Conservation (phyloP, 2,888 invertebrate species). For the Acronicta alni region DNA sequence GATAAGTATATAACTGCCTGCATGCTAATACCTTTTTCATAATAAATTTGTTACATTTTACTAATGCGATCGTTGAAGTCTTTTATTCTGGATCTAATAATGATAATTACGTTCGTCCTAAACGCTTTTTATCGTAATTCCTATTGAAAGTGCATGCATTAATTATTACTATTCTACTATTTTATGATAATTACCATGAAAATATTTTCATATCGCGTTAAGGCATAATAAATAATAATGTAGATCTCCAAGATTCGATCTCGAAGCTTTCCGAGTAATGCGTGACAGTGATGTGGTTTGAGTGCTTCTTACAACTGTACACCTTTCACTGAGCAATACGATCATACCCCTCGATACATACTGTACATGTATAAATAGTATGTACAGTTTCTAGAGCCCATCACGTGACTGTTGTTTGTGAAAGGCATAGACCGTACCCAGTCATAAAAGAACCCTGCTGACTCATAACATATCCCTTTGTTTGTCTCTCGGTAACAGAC, state of each 20-base stretch:
- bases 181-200: background rate
- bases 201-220: background rate
- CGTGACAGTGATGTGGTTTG: slow-evolving; percentile 12
- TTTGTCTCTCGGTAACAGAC: slow-evolving; percentile 24
- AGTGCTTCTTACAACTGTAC: slow-evolving; percentile 28
- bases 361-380: slow-evolving; percentile 10
- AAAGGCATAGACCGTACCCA: slow-evolving; percentile 64
- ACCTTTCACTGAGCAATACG: slow-evolving; percentile 51
- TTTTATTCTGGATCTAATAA: slow-evolving; percentile 43
- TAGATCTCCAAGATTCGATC: slow-evolving; percentile 6
- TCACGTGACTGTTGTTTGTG: slow-evolving; percentile 74
- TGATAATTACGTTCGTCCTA: slow-evolving; percentile 4
- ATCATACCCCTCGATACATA: slow-evolving; percentile 15
- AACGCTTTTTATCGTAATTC: slow-evolving; percentile 1
- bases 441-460: slow-evolving; percentile 54
- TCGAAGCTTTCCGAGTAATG: slow-evolving; percentile 7
- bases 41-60: background rate
- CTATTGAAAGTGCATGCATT: background rate
- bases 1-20: no score
- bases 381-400: slow-evolving; percentile 39
- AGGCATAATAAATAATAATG: slow-evolving; percentile 5
- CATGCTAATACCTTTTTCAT: background rate
- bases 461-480: slow-evolving; percentile 51
- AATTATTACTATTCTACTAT: background rate
- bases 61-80: slow-evolving; percentile 47